Evolutionary conservation across 2,113 vertebrate genomes (phyloP), one percentile per base, ranked within the genome.

Genomic region (Coregonus clupeaformis): DNA sequence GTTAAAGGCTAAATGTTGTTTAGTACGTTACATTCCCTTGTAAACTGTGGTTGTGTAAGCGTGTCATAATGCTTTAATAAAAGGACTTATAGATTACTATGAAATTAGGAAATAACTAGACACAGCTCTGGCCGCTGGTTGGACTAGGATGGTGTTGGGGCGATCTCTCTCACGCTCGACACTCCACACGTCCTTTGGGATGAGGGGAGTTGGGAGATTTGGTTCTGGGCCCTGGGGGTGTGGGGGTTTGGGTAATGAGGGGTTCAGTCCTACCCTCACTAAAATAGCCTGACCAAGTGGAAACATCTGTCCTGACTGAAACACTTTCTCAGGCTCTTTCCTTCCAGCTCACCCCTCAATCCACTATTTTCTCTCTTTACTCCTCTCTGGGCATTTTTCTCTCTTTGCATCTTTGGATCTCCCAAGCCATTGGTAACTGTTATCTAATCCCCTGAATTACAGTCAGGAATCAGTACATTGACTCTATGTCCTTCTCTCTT

Each of bases 301-400:
- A 78, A 80, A 74, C 67, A 81, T 67, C n/a, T 77, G 20, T 42
- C 72, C 45, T 14, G 30, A 20, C 20, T 0, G 14, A 32, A 18
- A 20, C 36, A 63, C 20, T 47, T 66, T 76, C 20, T 27, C 69
- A 60, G n/a, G 57, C 45, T 73, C 25, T 74, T 57, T 29, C 42
- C 57, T 14, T 6, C 25, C 6, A 52, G 12, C 49, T 52, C 49
- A 52, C 49, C 12, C 49, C 3, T 52, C 16, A 18, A 16, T 24
- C 25, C 18, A 67, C 18, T 6, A 6, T 27, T 9, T 18, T 67
- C 65, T 67, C 64, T 66, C 12, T 6, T 27, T 30, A 66, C 9
- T 30, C 32, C 32, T 36, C 7, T 36, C 36, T 36, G 29, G 18
- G 29, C 64, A 25, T 25, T 6, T 30, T 27, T 30, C 25, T 20